A percentile compares a stretch with the other conserved stretches of the same genome.
These are phyloP conservation scores for Florisuga fusca DNA, from an alignment of 2,797 vertebrate species.

Conservation along the genomic window DNA sequence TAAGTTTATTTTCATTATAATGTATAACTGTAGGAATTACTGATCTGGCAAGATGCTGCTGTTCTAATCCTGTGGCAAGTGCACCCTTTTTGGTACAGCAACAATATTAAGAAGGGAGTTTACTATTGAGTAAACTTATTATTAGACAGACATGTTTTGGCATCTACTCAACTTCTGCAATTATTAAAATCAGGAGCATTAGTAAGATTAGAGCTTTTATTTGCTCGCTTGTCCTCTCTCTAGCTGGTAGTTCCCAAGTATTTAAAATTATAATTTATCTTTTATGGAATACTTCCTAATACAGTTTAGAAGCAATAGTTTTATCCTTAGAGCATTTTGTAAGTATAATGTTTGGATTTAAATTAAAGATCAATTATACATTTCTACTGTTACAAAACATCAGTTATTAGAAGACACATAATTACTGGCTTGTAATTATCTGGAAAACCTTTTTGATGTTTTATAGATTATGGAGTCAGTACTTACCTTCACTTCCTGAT, in stretches of 20 bases:
- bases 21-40: not conserved
- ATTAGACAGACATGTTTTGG: not conserved
- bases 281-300: not conserved
- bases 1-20: not conserved
- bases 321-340: not conserved
- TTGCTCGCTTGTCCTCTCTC: not conserved
- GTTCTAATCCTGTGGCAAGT: not conserved
- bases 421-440: not conserved
- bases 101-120: not conserved
- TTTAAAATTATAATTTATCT: not conserved
- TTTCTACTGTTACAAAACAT: not conserved
- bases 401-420: not conserved
- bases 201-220: not conserved
- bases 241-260: not conserved
- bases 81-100: not conserved
- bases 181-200: not conserved
- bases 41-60: not conserved
- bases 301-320: not conserved
- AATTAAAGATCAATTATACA: not conserved
- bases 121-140: slow-evolving; percentile 8
- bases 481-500: slow-evolving; percentile 49
- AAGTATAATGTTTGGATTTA: not conserved
- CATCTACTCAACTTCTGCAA: not conserved
- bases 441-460: not conserved
- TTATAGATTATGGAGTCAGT: slow-evolving; percentile 27